Base-by-base conservation (phyloP, 2,888 invertebrate species). In the Coelogynopora nodosa region DNA sequence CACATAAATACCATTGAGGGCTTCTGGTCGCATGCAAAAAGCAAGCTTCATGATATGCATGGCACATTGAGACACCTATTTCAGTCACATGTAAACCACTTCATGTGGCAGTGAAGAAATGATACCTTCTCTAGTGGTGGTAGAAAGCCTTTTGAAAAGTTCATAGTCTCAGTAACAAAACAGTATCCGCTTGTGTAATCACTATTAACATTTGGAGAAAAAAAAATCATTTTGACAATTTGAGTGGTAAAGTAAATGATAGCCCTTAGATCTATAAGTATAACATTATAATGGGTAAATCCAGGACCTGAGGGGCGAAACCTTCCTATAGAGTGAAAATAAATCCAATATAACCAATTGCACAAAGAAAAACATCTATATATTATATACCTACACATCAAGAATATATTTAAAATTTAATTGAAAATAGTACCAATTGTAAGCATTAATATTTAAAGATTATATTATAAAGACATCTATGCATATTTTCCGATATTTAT, bases 81-180 rank as follows among this genome's bases (percentile, higher is more conserved):
- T 27, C 82, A 82, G 82, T 82, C 82, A 82, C 82, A 82, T 31
- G 2, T 82, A 18, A 27, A 82, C 29, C n/a, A 82, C n/a, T 82
- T 82, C 27, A 31, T 82, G 30, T 82, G 82, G 30, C 82, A 2
- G n/a, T 82, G 82, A 30, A 10, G 30, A 23, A 82, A 82, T 29
- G 23, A 82, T 82, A 31, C 82, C 30, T 82, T 82, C 27, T 74
- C 74, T 26, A 74, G 23, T 74, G 74, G 74, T 74, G 18, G 23
- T 74, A 26, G 23, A 74, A 74, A 74, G 27, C 74, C 74, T 74
- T 74, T 74, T 26, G 23, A 74, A 26, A 74, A 74, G 74, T 74
- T 74, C 27, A 13, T 74, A 26, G 74, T 74, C 18, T 74, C 74
- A 23, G 27, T 74, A 23, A 74, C 74, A 23, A 26, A 74, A 74